Evolutionary conservation across 2,113 vertebrate genomes (phyloP).

Genomic region (Podocnemis expansa): DNA sequence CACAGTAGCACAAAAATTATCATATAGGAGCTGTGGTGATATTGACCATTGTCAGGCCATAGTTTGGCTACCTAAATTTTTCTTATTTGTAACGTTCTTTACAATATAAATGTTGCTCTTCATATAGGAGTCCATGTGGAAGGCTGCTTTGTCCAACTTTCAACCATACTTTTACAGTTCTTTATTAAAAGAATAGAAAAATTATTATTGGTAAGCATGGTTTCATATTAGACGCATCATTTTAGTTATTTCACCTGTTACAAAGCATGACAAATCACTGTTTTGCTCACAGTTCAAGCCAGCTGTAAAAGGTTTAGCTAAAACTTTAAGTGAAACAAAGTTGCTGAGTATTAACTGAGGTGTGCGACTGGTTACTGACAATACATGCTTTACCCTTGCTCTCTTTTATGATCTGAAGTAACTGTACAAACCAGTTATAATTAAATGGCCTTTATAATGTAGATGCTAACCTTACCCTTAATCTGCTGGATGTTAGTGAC

Average conservation of each 20-base stretch:
- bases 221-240: neutral
- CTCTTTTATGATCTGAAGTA: neutral
- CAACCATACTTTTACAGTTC: neutral
- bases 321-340: neutral
- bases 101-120: neutral
- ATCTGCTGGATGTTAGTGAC: neutral
- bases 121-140: neutral
- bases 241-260: neutral
- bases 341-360: neutral
- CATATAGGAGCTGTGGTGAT: neutral
- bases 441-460: neutral
- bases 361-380: neutral
- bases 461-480: neutral
- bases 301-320: neutral
- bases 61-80: neutral
- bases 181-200: neutral
- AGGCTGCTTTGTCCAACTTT: neutral
- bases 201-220: neutral
- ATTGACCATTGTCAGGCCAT: neutral
- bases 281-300: neutral
- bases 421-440: neutral
- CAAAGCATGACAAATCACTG: neutral
- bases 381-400: neutral
- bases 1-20: neutral
- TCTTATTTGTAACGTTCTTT: neutral